Percentiles rank a stretch among this genome's conserved stretches.
phyloP scores from a whole-genome alignment of 2,888 invertebrate species.

The Tetranychus piercei region DNA sequence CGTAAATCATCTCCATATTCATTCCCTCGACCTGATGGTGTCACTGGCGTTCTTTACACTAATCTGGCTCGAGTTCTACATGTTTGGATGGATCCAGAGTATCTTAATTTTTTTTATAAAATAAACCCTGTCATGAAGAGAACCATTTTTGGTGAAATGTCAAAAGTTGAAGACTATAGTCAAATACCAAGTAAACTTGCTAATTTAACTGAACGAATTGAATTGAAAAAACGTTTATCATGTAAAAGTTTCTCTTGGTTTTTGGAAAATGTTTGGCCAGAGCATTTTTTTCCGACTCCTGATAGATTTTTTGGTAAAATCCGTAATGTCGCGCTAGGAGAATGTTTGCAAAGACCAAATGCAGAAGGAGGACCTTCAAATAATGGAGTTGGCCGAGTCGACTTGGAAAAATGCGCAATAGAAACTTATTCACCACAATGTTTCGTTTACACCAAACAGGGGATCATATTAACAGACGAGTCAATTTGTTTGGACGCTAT shows the following conservation, averaged over 20 bases:
- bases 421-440: constrained; percentile 33
- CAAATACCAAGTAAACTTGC: constrained; percentile 32
- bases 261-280: constrained; percentile 80
- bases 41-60: constrained; percentile 61
- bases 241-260: constrained; percentile 87
- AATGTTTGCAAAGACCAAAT: constrained; percentile 45
- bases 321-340: constrained; percentile 37
- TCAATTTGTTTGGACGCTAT: constrained; percentile 58
- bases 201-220: constrained; percentile 38
- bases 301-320: constrained; percentile 68
- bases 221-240: constrained; percentile 46
- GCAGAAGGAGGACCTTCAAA: constrained; percentile 42
- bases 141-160: constrained; percentile 11
- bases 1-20: constrained; percentile 82
- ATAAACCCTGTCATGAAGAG: constrained; percentile 45
- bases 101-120: constrained; percentile 76
- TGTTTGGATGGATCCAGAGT: constrained; percentile 93
- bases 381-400: constrained; percentile 46
- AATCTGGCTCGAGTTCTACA: constrained; percentile 81
- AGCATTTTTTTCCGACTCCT: constrained; percentile 77
- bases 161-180: neutral
- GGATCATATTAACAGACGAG: constrained; percentile 65
- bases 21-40: constrained; percentile 57
- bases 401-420: constrained; percentile 45
- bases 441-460: constrained; percentile 31